These are phyloP conservation scores for Orientallactaga sibirica DNA, from an alignment of 2,797 vertebrate genomes.

Conservation along the genomic window DNA sequence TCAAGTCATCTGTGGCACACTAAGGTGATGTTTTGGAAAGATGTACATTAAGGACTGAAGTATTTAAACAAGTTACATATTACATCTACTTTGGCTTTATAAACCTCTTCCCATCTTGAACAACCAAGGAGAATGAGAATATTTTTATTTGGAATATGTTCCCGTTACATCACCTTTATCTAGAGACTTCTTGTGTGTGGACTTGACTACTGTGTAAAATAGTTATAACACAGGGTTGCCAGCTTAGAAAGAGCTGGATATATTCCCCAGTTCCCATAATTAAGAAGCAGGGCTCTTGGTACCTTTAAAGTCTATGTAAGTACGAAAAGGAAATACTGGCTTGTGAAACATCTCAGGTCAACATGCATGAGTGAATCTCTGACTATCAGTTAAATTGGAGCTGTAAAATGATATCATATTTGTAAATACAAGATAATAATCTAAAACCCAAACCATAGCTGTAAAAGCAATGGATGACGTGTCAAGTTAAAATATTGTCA, in stretches of 20 bases:
- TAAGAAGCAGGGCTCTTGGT: not conserved
- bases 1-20: not conserved
- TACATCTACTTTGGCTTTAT: slow-evolving; percentile 1
- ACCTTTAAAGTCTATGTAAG: not conserved
- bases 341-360: not conserved
- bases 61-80: not conserved
- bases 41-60: not conserved
- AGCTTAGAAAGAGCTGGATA: not conserved
- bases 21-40: not conserved
- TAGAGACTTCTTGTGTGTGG: not conserved
- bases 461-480: not conserved
- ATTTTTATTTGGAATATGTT: slow-evolving; percentile 8
- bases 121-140: not conserved
- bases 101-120: not conserved
- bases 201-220: not conserved
- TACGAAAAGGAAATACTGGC: not conserved
- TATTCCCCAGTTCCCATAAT: not conserved
- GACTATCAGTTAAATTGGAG: not conserved
- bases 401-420: not conserved
- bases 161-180: not conserved
- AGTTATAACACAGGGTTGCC: not conserved
- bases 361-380: not conserved
- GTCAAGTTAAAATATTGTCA: not conserved
- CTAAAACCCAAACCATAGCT: not conserved
- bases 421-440: not conserved